Evolutionary conservation across 2,113 vertebrate species (phyloP), one percentile per base, ranked within the genome.

Genomic region (Malurus alboscapulatus): DNA sequence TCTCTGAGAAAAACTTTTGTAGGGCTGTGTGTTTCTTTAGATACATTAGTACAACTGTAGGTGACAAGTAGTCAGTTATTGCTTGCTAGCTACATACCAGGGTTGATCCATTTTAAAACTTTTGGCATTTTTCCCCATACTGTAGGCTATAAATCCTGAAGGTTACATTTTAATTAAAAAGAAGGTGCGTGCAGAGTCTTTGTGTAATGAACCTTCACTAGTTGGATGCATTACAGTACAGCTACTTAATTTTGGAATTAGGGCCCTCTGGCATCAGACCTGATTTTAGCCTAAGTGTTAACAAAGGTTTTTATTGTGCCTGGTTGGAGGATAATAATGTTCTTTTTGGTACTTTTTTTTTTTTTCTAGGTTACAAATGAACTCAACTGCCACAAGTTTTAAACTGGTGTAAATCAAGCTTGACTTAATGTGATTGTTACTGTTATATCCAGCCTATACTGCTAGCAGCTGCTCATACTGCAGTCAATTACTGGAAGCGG

Each of bases 401-500:
- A 99, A 99, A 99, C 99, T 99, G 98, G 98, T 99, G 99, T 99
- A 99, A 99, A 99, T 99, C 99, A 99, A 99, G 99, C 99, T 99
- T 99, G 98, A 99, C 98, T 99, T 99, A 99, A 99, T 99, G 99
- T 99, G 99, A 99, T 99, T 99, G 99, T 99, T 99, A 98, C 99
- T 99, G 99, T 99, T 99, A 98, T 99, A 99, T 99, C 99, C 99
- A 99, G 99, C 99, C 99, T 99, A 99, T 99, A 99, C 99, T 99
- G 99, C 99, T 99, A 99, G 99, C 99, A 99, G 99, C 99, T 99
- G 99, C 99, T 99, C 99, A 99, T 99, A 99, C 99, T 99, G 99
- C 99, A 99, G 99, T 99, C 99, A 99, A 99, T 99, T 99, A 99
- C 99, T 99, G 99, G 99, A 99, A 99, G 99, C 99, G 98, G 98